Conservation (phyloP, 2,113 vertebrate species). For the Potamarius usumacintae region DNA sequence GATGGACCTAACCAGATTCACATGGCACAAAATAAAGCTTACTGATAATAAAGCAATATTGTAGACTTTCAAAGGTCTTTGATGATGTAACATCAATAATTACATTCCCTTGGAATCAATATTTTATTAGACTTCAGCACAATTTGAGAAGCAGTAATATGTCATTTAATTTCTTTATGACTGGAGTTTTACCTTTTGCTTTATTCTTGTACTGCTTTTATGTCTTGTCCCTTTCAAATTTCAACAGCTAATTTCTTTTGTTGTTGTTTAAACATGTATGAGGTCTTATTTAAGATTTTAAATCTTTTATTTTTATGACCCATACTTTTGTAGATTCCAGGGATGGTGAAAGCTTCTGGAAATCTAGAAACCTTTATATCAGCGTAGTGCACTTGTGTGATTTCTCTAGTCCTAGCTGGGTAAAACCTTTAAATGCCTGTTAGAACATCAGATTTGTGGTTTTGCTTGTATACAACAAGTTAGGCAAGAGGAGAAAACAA, state of each 20-base stretch:
- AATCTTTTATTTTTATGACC: constrained; percentile 4
- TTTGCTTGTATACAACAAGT: not conserved
- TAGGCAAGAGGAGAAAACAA: not conserved
- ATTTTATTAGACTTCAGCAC: not conserved
- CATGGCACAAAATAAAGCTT: not conserved
- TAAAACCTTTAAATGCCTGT: not conserved
- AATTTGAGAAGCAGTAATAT: not conserved
- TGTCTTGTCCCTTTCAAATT: not conserved
- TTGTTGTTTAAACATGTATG: not conserved
- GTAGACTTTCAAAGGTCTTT: not conserved
- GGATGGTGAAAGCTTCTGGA: too few species aligned
- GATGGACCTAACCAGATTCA: not conserved
- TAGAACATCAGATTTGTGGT: not conserved
- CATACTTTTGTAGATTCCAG: not conserved
- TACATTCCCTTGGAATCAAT: constrained; percentile 18
- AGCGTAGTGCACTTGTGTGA: too few species aligned
- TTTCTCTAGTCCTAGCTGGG: not conserved
- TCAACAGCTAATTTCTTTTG: not conserved
- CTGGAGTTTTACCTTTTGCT: not conserved
- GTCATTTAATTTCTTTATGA: not conserved
- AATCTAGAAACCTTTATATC: not conserved
- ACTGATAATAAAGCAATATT: not conserved
- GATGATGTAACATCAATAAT: not conserved
- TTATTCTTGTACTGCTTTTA: not conserved
- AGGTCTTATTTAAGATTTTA: constrained; percentile 3